Conservation (phyloP, 2,797 vertebrate species). For the Scolopax rusticola region DNA sequence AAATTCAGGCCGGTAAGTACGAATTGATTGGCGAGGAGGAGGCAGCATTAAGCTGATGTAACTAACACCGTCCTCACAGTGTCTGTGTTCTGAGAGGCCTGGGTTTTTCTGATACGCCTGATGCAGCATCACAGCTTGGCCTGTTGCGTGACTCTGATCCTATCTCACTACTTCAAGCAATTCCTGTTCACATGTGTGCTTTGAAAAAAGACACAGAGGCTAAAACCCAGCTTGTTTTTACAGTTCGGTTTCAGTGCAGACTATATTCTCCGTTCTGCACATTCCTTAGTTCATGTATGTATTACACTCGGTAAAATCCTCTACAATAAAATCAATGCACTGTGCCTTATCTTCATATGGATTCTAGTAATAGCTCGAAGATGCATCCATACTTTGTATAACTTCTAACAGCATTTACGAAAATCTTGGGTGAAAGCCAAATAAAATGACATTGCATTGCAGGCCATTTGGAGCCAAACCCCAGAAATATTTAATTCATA, state of each 20-base stretch:
- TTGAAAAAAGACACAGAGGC: not conserved
- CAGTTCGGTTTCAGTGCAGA: not conserved
- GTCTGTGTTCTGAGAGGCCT: accelerated
- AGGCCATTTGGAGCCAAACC: not conserved
- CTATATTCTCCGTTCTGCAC: not conserved
- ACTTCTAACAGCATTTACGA: not conserved
- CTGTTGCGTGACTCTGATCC: not conserved
- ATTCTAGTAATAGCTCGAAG: not conserved
- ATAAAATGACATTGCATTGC: not conserved
- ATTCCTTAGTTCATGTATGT: not conserved
- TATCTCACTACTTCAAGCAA: not conserved
- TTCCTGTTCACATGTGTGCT: not conserved
- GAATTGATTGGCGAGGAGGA: not conserved
- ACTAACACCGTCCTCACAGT: not conserved
- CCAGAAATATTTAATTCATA: not conserved
- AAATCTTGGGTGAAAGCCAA: not conserved
- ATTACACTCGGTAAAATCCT: not conserved
- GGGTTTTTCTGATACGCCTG: not conserved
- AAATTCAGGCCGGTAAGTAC: accelerated
- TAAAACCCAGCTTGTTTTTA: not conserved
- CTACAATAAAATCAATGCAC: not conserved
- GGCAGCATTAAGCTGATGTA: not conserved
- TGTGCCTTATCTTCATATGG: not conserved
- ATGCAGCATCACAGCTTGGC: not conserved
- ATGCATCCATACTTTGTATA: not conserved